phyloP scores from a whole-genome alignment of 2,113 vertebrate species.

The Colossoma macropomum region DNA sequence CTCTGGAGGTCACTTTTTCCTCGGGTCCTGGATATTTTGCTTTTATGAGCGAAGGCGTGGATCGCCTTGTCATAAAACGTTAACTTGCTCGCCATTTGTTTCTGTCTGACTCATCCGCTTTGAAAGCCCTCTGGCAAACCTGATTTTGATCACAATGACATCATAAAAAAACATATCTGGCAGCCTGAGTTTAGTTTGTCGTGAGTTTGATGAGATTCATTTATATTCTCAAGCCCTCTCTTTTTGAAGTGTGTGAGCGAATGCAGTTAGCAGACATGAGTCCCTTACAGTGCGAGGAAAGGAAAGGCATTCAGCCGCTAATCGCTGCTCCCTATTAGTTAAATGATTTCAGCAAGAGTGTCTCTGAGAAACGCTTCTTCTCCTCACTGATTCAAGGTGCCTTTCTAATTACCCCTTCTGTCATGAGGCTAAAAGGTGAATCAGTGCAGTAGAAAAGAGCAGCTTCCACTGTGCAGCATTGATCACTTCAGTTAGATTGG shows the following conservation, averaged over 20 bases:
- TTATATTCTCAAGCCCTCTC: slow-evolving; percentile 46
- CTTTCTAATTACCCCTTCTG: slow-evolving; percentile 74
- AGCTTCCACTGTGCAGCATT: not conserved
- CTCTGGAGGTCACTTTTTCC: not conserved
- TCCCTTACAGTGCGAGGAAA: slow-evolving; percentile 25
- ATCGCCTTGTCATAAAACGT: slow-evolving; percentile 44
- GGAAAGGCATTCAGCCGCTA: slow-evolving; percentile 32
- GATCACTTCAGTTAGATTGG: not conserved
- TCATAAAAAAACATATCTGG: slow-evolving; percentile 40
- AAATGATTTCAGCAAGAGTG: slow-evolving; percentile 64
- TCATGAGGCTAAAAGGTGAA: slow-evolving; percentile 68
- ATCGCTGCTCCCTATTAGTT: slow-evolving; percentile 45
- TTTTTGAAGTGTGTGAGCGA: slow-evolving; percentile 24
- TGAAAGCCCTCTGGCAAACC: slow-evolving; percentile 1
- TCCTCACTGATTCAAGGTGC: slow-evolving; percentile 58
- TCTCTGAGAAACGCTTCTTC: slow-evolving; percentile 45
- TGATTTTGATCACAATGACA: slow-evolving; percentile 40
- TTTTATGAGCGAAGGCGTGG: slow-evolving; percentile 8
- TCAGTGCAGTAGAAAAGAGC: slow-evolving; percentile 62
- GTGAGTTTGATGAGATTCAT: slow-evolving; percentile 55
- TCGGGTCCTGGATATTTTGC: slow-evolving; percentile 7
- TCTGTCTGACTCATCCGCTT: slow-evolving; percentile 16
- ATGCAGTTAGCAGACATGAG: slow-evolving; percentile 7
- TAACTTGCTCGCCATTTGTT: slow-evolving; percentile 36
- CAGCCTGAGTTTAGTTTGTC: slow-evolving; percentile 16